phyloP scores from a whole-genome alignment of 1,140 invertebrate genomes.

The Temnothorax curvispinosus region DNA sequence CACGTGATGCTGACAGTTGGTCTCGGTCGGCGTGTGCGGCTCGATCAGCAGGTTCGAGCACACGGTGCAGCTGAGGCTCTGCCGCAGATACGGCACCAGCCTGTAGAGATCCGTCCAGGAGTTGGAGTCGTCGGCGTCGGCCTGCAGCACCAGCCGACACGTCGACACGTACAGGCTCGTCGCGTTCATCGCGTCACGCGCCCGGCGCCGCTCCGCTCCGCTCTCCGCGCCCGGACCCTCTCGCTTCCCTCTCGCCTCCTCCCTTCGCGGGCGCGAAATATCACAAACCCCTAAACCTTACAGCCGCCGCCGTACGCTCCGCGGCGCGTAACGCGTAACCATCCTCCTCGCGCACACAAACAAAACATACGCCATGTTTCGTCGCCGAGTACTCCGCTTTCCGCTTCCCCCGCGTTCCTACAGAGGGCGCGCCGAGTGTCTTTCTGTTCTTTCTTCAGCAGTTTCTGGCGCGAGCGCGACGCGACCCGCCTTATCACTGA shows the following conservation, averaged over 20 bases:
- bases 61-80: slow-evolving; percentile 95
- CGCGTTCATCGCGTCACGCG: slow-evolving; percentile 89
- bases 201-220: background rate
- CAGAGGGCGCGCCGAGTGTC: background rate
- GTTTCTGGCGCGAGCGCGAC: too few species aligned
- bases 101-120: slow-evolving; percentile 93
- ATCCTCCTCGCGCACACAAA: slow-evolving; percentile 76
- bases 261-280: slow-evolving; percentile 2
- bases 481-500: too few species aligned
- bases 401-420: background rate
- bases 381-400: background rate
- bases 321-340: slow-evolving; percentile 65
- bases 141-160: slow-evolving; percentile 92
- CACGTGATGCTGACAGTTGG: slow-evolving; percentile 95
- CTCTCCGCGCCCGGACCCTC: too few species aligned
- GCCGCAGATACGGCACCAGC: slow-evolving; percentile 93
- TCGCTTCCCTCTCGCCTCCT: background rate
- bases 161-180: slow-evolving; percentile 94
- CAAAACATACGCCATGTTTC: slow-evolving; percentile 82
- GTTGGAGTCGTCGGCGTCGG: slow-evolving; percentile 88
- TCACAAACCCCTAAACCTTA: background rate
- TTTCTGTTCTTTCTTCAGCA: background rate
- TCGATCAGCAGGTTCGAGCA: slow-evolving; percentile 93
- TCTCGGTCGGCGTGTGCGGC: slow-evolving; percentile 92
- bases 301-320: slow-evolving; percentile 65